These are phyloP conservation scores for Zaprionus gabonicus DNA, from an alignment of 1,140 invertebrate species.

Conservation along the genomic window DNA sequence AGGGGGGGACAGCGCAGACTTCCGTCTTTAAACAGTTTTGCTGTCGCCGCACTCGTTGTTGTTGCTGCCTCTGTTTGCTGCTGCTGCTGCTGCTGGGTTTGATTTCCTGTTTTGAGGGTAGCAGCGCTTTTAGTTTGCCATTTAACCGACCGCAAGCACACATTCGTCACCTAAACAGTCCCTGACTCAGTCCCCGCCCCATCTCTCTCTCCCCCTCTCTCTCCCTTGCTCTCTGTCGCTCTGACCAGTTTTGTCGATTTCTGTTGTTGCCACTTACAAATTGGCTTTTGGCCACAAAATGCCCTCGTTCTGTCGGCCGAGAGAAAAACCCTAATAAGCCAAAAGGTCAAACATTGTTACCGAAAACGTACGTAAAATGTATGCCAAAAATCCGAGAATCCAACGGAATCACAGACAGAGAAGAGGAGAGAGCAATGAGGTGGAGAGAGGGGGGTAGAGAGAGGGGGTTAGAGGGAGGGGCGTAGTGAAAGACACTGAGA, in stretches of 20 bases:
- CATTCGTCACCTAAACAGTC: constrained; percentile 52
- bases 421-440: neutral
- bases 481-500: neutral
- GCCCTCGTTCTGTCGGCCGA: constrained; percentile 43
- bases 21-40: constrained; percentile 43
- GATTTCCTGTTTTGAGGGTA: constrained; percentile 43
- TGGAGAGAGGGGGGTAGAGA: neutral
- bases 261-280: constrained; percentile 66
- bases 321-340: constrained; percentile 53
- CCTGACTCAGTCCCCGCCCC: no score
- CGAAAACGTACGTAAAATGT: constrained; percentile 15
- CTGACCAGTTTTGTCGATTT: constrained; percentile 35
- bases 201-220: no score
- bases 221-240: no score
- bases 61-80: constrained; percentile 2
- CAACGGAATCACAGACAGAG: neutral
- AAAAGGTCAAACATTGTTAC: constrained; percentile 57
- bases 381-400: constrained; percentile 20
- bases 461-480: neutral
- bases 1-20: constrained; percentile 19
- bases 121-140: constrained; percentile 54
- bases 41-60: constrained; percentile 4
- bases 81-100: constrained; percentile 20
- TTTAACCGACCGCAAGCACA: constrained; percentile 60
- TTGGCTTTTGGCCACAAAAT: constrained; percentile 62